Evolutionary conservation across 2,888 invertebrate species (phyloP), one percentile per base, ranked within the genome.

Genomic region (Athalia rosae): DNA sequence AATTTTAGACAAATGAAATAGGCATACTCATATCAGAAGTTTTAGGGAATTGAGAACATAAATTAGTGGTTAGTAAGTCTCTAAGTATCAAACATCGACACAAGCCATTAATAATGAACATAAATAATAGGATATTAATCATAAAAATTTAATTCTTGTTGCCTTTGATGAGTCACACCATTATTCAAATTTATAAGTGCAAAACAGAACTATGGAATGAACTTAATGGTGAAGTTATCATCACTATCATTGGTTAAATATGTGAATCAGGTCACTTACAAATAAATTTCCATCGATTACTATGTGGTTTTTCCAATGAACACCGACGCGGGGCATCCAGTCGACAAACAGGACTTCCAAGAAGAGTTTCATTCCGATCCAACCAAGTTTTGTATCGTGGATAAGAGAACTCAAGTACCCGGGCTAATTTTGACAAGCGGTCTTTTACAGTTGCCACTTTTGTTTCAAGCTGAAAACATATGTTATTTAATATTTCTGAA

Each of bases 201-300:
- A 53, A 7, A 53, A 53, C 4, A 6, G 53, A 53, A n/a, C 7
- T 4, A 53, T 11, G 7, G 28, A 28, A 28, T 28, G 2, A 28
- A 28, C 28, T 28, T 28, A 2, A 28, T n/a, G n/a, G n/a, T 61
- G n/a, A 61, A 74, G 61, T 61, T 58, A 59, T 48, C 61, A 28
- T 48, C 6, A 47, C 13, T 48, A 6, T 74, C 61, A 62, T 41
- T 50, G 0, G 8, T 28, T 48, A 48, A 3, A 62, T 48, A 7
- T n/a, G 9, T 3, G 45, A 11, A 61, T 45, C 58, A 45, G 43
- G 13, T 45, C 82, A 88, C 88, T 88, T 83, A 89, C 89, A 89
- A 56, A 84, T 79, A 77, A 89, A 89, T 77, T 89, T 89, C 89
- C 89, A 89, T 59, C 89, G 86, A 82, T 88, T 86, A 3, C 86